phyloP scores from a whole-genome alignment of 2,113 vertebrate species.

The Rhineura floridana region DNA sequence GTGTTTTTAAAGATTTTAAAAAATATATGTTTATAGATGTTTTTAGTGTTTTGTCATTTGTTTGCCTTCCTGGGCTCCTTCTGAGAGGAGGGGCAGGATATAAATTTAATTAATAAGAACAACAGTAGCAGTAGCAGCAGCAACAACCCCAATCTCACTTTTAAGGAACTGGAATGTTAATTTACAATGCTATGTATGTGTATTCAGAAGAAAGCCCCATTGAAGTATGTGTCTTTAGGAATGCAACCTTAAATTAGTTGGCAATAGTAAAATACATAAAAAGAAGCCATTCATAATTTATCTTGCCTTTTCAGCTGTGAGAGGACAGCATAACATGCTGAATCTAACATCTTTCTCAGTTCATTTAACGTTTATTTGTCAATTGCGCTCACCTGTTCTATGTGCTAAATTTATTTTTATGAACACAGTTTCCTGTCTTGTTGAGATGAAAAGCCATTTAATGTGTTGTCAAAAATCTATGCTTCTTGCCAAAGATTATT shows the following conservation, averaged over 20 bases:
- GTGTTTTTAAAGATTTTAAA: too few relatives aligned
- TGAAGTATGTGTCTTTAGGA: too few relatives aligned
- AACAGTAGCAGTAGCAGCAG: too few relatives aligned
- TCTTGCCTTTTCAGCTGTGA: not conserved
- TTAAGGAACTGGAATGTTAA: not conserved
- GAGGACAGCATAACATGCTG: not conserved
- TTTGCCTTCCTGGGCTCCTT: too few relatives aligned
- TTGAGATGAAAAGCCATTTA: conserved; percentile 22
- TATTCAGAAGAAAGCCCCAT: too few relatives aligned
- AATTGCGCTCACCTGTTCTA: conserved; percentile 20
- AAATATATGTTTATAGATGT: too few relatives aligned
- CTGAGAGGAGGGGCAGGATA: too few relatives aligned
- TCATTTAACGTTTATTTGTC: conserved; percentile 31
- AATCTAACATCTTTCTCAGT: conserved; percentile 11
- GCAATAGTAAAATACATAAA: not conserved
- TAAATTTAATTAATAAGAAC: too few relatives aligned
- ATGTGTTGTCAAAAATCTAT: conserved; percentile 20
- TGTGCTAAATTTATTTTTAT: conserved; percentile 33
- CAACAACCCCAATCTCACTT: too few relatives aligned
- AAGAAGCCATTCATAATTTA: not conserved
- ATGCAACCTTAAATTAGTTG: not conserved
- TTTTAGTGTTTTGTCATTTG: too few relatives aligned
- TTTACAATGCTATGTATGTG: not conserved
- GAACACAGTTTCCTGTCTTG: conserved; percentile 22
- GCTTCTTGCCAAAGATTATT: conserved; percentile 30